Evolutionary conservation across 2,888 invertebrate genomes (phyloP).

Genomic region (Acanthopleura granulata): DNA sequence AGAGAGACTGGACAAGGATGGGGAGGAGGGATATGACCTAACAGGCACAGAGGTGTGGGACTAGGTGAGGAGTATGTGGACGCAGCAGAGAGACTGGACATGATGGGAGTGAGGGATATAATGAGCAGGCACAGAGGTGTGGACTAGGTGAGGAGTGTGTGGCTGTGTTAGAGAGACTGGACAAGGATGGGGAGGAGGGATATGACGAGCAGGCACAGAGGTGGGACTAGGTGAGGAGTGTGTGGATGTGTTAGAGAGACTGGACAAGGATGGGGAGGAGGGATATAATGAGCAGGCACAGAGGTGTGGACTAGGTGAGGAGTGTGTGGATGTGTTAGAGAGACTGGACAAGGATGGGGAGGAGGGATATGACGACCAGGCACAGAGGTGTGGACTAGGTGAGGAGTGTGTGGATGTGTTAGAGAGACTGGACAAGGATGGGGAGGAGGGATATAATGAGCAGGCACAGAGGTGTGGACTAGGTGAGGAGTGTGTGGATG

Average conservation of each 20-base stretch:
- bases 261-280: conserved; percentile 64
- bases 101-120: conserved; percentile 69
- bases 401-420: conserved; percentile 77
- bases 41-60: conserved; percentile 50
- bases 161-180: conserved; percentile 74
- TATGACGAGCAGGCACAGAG: conserved; percentile 70
- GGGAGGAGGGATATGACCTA: conserved; percentile 70
- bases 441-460: conserved; percentile 70
- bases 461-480: conserved; percentile 47
- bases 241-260: conserved; percentile 76
- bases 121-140: conserved; percentile 64
- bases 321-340: conserved; percentile 78
- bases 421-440: conserved; percentile 68
- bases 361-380: conserved; percentile 71
- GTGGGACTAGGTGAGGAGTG: conserved; percentile 70
- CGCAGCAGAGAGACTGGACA: conserved; percentile 73
- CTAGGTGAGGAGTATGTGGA: conserved; percentile 74
- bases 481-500: conserved; percentile 75
- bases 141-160: conserved; percentile 72
- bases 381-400: not conserved
- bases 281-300: conserved; percentile 71
- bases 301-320: conserved; percentile 30
- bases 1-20: conserved; percentile 68
- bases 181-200: conserved; percentile 62
- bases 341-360: conserved; percentile 62